Evolutionary conservation across 2,797 vertebrate species (phyloP).

Genomic region (Hydrolagus colliei): DNA sequence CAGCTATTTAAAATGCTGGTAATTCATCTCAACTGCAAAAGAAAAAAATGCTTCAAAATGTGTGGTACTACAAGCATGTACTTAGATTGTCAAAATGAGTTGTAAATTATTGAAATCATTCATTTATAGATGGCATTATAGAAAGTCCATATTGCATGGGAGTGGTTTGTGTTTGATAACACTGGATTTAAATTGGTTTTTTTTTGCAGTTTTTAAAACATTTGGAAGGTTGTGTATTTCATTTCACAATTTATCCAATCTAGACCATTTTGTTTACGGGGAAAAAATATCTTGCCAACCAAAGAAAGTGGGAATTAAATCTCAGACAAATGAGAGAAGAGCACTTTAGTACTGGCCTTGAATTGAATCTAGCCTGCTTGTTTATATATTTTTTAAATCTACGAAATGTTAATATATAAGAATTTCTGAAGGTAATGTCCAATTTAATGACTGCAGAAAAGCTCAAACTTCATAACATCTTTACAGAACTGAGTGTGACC

Average conservation of each 20-base stretch:
- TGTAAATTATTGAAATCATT: slow-evolving; percentile 4
- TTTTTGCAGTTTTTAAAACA: background rate
- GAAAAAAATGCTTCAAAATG: background rate
- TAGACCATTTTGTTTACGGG: background rate
- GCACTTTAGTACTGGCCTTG: background rate
- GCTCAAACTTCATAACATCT: background rate
- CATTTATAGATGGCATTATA: background rate
- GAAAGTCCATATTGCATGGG: background rate
- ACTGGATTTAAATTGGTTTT: background rate
- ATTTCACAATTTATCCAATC: background rate
- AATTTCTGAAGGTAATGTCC: no score
- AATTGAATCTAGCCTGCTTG: background rate
- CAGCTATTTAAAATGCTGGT: background rate
- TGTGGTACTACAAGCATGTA: background rate
- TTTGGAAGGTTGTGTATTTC: background rate
- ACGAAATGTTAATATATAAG: no score
- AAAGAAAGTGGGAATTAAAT: background rate
- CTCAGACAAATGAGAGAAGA: background rate
- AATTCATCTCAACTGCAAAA: slow-evolving; percentile 1
- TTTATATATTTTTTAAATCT: background rate
- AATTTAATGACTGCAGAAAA: no score
- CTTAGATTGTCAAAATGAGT: background rate
- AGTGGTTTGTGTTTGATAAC: slow-evolving; percentile 8
- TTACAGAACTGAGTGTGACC: background rate
- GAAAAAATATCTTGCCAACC: background rate